Evolutionary conservation across 2,888 invertebrate genomes (phyloP).

Genomic region (Drosophila aldrichi): DNA sequence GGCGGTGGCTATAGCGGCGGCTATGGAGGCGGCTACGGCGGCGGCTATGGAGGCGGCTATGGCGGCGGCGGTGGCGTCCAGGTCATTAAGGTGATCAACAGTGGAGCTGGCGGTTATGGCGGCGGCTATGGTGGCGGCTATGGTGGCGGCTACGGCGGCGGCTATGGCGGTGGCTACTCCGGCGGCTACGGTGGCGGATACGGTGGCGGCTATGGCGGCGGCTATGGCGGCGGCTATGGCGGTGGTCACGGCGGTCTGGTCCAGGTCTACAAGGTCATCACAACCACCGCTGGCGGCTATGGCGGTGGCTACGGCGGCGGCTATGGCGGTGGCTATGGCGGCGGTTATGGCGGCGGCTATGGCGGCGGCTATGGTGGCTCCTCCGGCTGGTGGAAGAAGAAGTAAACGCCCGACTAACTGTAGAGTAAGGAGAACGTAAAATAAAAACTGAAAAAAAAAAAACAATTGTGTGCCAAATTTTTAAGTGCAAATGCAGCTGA

Average conservation of each 20-base stretch:
- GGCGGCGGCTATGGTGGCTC: constrained; percentile 34
- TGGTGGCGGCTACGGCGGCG: constrained; percentile 30
- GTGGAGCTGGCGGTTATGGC: constrained; percentile 31
- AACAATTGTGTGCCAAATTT: constrained; percentile 11
- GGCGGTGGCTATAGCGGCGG: constrained; percentile 46
- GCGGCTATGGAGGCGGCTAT: constrained; percentile 17
- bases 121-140: constrained; percentile 34
- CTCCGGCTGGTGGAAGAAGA: constrained; percentile 76
- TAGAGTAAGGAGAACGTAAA: constrained; percentile 22
- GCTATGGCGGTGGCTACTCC: constrained; percentile 35
- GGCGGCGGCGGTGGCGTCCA: constrained; percentile 22
- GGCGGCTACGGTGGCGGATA: constrained; percentile 48
- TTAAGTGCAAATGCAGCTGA: constrained; percentile 15
- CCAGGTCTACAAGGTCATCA: constrained; percentile 21
- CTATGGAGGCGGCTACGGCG: constrained; percentile 20
- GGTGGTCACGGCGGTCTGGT: background rate
- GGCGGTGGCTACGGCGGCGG: constrained; percentile 2
- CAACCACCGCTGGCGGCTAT: background rate
- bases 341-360: constrained; percentile 28
- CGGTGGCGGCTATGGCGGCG: constrained; percentile 32
- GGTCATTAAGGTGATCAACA: constrained; percentile 11
- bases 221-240: background rate
- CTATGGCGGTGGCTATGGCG: constrained; percentile 35
- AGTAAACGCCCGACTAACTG: constrained; percentile 39
- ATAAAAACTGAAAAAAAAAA: constrained; percentile 15